These are phyloP conservation scores for Nephrotoma appendiculata DNA, from an alignment of 2,888 invertebrate species.

Conservation along the genomic window DNA sequence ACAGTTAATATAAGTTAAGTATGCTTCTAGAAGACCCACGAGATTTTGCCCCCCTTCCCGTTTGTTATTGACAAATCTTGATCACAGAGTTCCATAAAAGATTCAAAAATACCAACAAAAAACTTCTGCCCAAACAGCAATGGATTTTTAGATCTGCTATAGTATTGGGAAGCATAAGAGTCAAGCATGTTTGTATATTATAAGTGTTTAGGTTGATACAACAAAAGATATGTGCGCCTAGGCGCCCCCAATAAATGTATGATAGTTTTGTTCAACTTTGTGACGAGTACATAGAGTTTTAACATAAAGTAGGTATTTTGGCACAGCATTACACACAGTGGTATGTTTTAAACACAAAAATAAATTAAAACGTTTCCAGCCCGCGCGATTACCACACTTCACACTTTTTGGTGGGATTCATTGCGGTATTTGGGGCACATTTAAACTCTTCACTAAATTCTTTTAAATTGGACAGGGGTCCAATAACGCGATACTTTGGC, in stretches of 20 bases:
- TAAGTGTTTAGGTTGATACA: not conserved
- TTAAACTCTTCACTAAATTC: constrained; percentile 72
- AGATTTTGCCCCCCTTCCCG: too few species aligned
- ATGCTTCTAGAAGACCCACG: too few species aligned
- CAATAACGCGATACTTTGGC: constrained; percentile 72
- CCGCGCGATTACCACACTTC: constrained; percentile 60
- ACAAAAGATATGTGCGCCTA: not conserved
- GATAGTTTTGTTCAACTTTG: not conserved
- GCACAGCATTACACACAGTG: not conserved
- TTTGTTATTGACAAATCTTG: not conserved
- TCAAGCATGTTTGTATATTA: not conserved
- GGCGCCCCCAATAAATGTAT: not conserved
- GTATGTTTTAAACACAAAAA: not conserved
- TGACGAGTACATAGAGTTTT: not conserved
- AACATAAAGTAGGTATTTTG: not conserved
- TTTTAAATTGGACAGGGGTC: constrained; percentile 68
- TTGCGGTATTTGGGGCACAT: constrained; percentile 56
- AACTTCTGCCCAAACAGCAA: not conserved
- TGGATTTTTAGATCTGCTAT: not conserved
- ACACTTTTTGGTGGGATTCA: constrained; percentile 78
- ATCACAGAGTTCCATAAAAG: not conserved
- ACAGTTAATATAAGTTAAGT: too few species aligned
- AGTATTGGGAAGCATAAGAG: not conserved
- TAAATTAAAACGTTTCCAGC: not conserved
- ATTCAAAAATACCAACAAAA: not conserved